Evolutionary conservation across 2,888 invertebrate species (phyloP), one percentile per base, ranked within the genome.

Genomic region (Cheilosia pagana): DNA sequence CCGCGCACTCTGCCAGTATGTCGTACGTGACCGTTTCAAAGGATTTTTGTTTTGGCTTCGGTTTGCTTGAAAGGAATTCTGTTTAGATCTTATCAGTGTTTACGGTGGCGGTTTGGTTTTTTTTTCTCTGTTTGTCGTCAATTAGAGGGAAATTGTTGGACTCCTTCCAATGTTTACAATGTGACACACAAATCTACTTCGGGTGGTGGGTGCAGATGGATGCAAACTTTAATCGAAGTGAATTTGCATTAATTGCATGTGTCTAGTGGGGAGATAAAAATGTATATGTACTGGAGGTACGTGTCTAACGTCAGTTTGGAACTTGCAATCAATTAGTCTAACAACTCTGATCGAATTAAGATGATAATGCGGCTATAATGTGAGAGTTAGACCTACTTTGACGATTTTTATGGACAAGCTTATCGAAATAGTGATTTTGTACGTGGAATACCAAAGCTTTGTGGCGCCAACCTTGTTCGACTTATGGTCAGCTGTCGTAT

Each of bases 11-110:
- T 43, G 21, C 25, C 35, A n/a, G n/a, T n/a, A n/a, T n/a, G n/a
- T n/a, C n/a, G 16, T 50, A 65, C 63, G 65, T 81, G 76, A 65
- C 39, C 39, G 53, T 60, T 77, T 71, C 41, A 76, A 81, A 74
- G 67, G 62, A 52, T 50, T 74, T 60, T 63, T 45, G 25, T 41
- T 68, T 43, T 25, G 48, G 8, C 23, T 57, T 19, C 23, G 14
- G 23, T 55, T 55, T 53, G 19, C 16, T 55, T 50, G 62, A 68
- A 74, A 67, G 57, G 63, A 59, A 59, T 65, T 72, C 52, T 39
- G 21, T 55, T 74, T 23, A 16, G 65, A 81, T 74, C 19, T 74
- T 67, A 77, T 77, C 70, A 12, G 39, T 21, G n/a, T 68, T 45
- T 48, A 10, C 35, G n/a, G 25, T 16, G 21, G 55, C 19, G 7